Base-by-base conservation (phyloP, 1,140 invertebrate species). In the Lepidotrigona ventralis region DNA sequence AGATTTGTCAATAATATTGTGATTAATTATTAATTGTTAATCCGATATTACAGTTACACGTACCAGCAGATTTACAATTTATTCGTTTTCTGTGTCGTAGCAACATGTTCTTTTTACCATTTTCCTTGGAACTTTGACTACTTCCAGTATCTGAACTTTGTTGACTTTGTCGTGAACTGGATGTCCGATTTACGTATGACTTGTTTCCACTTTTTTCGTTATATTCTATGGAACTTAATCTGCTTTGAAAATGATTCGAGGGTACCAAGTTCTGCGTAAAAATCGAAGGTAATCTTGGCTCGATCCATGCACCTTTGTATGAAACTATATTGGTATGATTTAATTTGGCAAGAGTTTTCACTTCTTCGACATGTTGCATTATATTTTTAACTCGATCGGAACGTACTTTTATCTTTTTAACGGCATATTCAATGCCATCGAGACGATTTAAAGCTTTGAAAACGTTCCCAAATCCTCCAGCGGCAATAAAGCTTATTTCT, bases 241-340 rank as follows among this genome's bases (percentile, higher is more conserved):
- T 70, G 46, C 21, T 71, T 46, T 63, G 64, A 29, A 33, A 23
- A 56, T 58, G 14, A 21, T 53, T 51, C 21, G 53, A 26, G 9
- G 46, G 73, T 79, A 81, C 12, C n/a, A 88, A 51, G 81, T 56
- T 73, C 60, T 81, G 86, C 17, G 85, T 23, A 75, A 81, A 77
- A 12, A 39, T 83, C 53, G 69, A 4, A 26, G 84, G 80, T 46
- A 89, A 79, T 15, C 75, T 88, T 5, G 95, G 95, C 93, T 98
- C 97, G 29, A 98, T 92, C 97, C 97, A 98, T 14, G 97, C 97
- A 54, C 96, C 96, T 94, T 98, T 97, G 89, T 98, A 98, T 11
- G 96, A 95, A 9, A 98, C 97, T 88, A 98, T 97, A 93, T 98
- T 97, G 2, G 95, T 95, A 94, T 98, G 97, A 90, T 97, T 96